Conservation (phyloP, 30 jellyfish, hydroid and myxozoan genomes). For the Pelagia noctiluca region DNA sequence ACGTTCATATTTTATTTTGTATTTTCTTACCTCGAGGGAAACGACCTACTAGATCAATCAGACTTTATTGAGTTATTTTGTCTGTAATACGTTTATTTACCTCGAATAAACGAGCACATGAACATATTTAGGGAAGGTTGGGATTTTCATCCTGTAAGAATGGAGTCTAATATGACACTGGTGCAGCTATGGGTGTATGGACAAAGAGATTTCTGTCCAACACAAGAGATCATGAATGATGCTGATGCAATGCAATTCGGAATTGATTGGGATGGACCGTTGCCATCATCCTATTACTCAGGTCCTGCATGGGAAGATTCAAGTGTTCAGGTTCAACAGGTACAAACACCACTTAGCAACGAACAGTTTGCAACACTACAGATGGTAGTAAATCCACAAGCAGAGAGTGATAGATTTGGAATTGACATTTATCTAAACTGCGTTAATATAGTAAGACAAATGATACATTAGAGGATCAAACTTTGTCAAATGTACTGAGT, state of each 20-base stretch:
- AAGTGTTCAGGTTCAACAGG: constrained; percentile 9
- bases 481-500: background rate
- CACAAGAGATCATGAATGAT: constrained; percentile 1
- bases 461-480: background rate
- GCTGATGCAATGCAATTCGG: constrained; percentile 11
- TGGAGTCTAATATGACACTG: constrained; percentile 26
- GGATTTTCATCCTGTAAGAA: constrained; percentile 34
- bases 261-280: constrained; percentile 34
- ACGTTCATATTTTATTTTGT: background rate
- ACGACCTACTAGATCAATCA: constrained; percentile 3
- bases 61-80: constrained; percentile 14
- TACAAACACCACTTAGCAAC: constrained; percentile 6
- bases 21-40: constrained; percentile 14
- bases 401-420: constrained; percentile 14
- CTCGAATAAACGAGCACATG: constrained; percentile 29
- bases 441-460: background rate
- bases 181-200: constrained; percentile 43
- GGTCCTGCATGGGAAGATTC: constrained; percentile 21
- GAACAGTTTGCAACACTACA: constrained; percentile 15
- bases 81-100: constrained; percentile 32
- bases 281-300: constrained; percentile 2
- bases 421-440: constrained; percentile 15
- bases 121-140: constrained; percentile 5
- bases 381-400: constrained; percentile 9
- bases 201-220: background rate